Conservation (phyloP, 2,113 vertebrate species). For the Hiodon alosoides region DNA sequence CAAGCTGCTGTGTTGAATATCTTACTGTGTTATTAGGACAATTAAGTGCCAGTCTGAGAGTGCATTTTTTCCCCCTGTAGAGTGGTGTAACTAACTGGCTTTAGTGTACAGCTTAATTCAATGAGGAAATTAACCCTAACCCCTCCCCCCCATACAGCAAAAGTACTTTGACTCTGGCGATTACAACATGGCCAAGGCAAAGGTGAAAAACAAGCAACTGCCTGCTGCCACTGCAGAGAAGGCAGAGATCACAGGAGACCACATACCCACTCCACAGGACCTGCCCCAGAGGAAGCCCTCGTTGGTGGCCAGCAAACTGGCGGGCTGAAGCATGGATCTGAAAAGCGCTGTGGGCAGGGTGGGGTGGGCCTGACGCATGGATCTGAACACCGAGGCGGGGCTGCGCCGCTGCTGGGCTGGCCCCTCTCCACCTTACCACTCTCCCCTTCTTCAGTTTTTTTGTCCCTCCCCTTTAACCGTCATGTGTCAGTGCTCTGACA, state of each 20-base stretch:
- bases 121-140: not conserved
- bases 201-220: constrained; percentile 96
- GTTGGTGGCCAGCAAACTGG: constrained; percentile 88
- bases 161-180: constrained; percentile 99
- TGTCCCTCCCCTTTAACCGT: constrained; percentile 28
- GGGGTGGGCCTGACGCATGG: constrained; percentile 33
- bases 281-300: constrained; percentile 98
- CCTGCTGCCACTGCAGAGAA: constrained; percentile 88
- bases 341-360: constrained; percentile 18
- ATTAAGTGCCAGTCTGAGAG: not conserved
- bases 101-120: not conserved
- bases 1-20: not conserved
- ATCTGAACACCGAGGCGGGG: too few species aligned
- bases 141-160: constrained; percentile 66
- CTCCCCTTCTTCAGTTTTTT: constrained; percentile 31
- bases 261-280: constrained; percentile 98
- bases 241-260: constrained; percentile 94
- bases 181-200: constrained; percentile 99
- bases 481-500: constrained; percentile 48
- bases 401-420: too few species aligned
- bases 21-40: not conserved
- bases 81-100: not conserved
- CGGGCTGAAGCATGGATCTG: constrained; percentile 43
- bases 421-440: constrained; percentile 44
- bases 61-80: too few species aligned